Base-by-base conservation (phyloP, 2,797 vertebrate species). In the Microtus obscurus region DNA sequence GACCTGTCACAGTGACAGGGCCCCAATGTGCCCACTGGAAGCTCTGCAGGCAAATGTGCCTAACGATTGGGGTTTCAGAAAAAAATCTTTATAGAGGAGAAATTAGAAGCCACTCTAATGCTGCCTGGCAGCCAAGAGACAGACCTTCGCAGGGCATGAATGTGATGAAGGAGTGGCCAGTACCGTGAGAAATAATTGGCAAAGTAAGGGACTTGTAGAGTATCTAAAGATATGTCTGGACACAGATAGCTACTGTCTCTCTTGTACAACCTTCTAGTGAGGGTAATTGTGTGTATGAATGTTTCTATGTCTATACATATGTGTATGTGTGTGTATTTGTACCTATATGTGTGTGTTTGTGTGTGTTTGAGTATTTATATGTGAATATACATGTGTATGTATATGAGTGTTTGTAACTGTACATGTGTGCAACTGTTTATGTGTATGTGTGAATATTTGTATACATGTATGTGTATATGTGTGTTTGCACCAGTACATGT, bases 51-150 rank as follows among this genome's bases (percentile, higher is more conserved):
- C 45, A 95, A 97, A 80, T 81, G 96, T 94, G 87, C 86, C 97
- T 98, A 69, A 95, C 89, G 85, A 92, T 27, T 51, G 89, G 96
- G 95, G 79, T 95, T 95, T 97, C 51, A 53, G 93, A 95, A 95
- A 94, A 85, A 92, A 53, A 51, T 78, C 94, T 91, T 23, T 40
- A 73, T 3, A 91, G 96, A 96, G 97, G 95, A 45, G 29, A 96
- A 92, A 94, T 96, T 88, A n/a, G 51, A 80, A 94, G 95, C 95
- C 94, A n/a, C 43, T 89, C 43, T 90, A 59, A 74, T 53, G 65
- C 71, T 86, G 63, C 71, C 77, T n/a, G 93, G 91, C 59, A 82
- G 73, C 71, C 1, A 4, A 43, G 6, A 78, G 43, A 88, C 83
- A 79, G 97, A 86, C 63, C 88, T 95, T 94, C 93, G 37, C 9